A percentile compares a stretch with the other conserved stretches of the same genome.
phyloP scores from a whole-genome alignment of 64 coral and sea anemone genomes.

The Trachythela sp. region DNA sequence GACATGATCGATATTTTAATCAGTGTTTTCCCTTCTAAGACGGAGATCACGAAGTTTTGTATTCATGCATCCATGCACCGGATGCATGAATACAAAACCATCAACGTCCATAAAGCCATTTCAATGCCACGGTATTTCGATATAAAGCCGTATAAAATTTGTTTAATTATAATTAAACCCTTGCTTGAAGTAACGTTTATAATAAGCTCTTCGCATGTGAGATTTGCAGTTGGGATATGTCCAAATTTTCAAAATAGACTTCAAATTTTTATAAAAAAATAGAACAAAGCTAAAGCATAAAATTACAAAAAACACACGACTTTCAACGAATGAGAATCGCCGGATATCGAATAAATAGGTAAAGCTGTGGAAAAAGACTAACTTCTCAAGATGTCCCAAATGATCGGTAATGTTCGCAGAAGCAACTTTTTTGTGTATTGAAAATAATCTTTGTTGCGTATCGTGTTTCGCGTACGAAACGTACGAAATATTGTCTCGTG shows the following conservation, averaged over 20 bases:
- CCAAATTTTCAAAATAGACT: background rate
- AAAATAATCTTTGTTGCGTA: too few relatives aligned
- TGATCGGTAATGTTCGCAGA: background rate
- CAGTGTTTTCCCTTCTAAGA: background rate
- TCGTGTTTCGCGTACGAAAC: too few relatives aligned
- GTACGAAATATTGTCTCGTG: too few relatives aligned
- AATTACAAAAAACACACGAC: too few relatives aligned
- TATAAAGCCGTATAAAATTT: background rate
- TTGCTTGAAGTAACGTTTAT: constrained; percentile 1
- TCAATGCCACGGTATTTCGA: background rate
- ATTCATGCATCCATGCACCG: too few relatives aligned
- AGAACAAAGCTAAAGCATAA: background rate
- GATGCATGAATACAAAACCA: too few relatives aligned
- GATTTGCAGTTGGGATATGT: background rate
- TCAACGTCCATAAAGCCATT: background rate
- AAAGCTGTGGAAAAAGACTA: too few relatives aligned
- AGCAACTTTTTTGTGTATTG: background rate
- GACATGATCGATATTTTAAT: constrained; percentile 8
- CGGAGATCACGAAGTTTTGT: too few relatives aligned
- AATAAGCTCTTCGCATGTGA: background rate
- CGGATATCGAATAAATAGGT: too few relatives aligned
- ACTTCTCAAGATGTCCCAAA: too few relatives aligned
- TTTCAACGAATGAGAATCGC: too few relatives aligned
- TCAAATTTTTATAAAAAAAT: background rate
- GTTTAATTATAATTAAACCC: background rate